Evolutionary conservation across 2,113 vertebrate genomes (phyloP).

Genomic region (Planiliza haematocheilus): DNA sequence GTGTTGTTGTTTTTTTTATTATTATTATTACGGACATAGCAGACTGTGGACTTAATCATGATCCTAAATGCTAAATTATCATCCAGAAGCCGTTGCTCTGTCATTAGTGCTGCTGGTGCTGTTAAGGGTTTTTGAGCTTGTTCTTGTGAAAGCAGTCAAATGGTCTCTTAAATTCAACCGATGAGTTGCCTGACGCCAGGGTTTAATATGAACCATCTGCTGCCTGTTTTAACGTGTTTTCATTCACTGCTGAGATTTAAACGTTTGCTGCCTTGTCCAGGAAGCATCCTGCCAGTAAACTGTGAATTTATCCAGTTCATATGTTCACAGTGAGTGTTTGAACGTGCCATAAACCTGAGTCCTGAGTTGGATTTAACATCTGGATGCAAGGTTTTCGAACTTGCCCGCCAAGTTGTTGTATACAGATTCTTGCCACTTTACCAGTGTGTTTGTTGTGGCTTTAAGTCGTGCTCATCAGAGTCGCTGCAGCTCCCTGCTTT

Average conservation of each 20-base stretch:
- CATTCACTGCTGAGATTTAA: conserved; percentile 19
- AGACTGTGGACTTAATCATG: conserved; percentile 23
- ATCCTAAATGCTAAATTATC: conserved; percentile 49
- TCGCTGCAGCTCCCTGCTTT: conserved; percentile 14
- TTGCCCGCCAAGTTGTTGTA: not conserved
- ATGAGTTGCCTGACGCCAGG: conserved; percentile 10
- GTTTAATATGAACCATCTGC: conserved; percentile 51
- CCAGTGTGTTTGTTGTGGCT: conserved; percentile 1
- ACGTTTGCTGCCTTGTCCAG: conserved; percentile 13
- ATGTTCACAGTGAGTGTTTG: not conserved
- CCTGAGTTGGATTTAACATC: conserved; percentile 37
- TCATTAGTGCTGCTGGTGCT: not conserved
- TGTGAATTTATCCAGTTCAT: conserved; percentile 6
- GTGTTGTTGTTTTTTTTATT: too few species aligned
- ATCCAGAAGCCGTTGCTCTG: conserved; percentile 32
- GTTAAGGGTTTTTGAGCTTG: not conserved
- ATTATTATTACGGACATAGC: not conserved
- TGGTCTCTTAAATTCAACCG: conserved; percentile 5
- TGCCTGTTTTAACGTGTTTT: conserved; percentile 12
- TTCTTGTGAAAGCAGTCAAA: conserved; percentile 6
- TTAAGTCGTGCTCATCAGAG: conserved; percentile 36
- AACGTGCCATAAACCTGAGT: conserved; percentile 3
- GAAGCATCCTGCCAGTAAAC: conserved; percentile 27
- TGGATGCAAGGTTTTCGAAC: conserved; percentile 15
- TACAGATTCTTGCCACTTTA: conserved; percentile 2